Evolutionary conservation across 2,888 invertebrate species (phyloP).

Genomic region (Latheticus oryzae): DNA sequence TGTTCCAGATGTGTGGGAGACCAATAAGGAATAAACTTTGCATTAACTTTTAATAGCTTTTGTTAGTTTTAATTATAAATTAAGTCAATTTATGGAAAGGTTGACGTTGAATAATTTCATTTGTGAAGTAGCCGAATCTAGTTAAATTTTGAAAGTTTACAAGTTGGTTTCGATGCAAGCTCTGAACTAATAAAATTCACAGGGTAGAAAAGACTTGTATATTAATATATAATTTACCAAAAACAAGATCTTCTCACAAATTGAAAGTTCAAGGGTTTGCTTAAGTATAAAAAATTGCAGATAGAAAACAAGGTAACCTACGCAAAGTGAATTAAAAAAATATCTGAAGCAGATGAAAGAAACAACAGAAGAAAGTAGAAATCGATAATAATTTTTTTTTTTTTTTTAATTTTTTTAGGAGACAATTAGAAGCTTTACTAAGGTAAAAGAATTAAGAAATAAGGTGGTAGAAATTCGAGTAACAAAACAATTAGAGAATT

Average conservation of each 20-base stretch:
- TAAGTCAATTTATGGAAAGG: no score
- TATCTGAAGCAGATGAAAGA: no score
- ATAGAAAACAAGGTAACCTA: slow-evolving; percentile 3
- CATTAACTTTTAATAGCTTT: no score
- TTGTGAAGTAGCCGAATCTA: no score
- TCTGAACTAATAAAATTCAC: slow-evolving; percentile 23
- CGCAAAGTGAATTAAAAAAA: no score
- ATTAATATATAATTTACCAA: slow-evolving; percentile 34
- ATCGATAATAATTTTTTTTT: no score
- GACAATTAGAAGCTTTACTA: slow-evolving; percentile 17
- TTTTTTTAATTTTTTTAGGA: no score
- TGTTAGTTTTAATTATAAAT: no score
- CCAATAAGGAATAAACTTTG: no score
- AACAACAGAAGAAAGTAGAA: no score
- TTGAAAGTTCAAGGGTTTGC: slow-evolving; percentile 24
- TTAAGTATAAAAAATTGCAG: slow-evolving; percentile 29
- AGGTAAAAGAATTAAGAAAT: slow-evolving; percentile 15
- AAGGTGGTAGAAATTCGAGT: slow-evolving; percentile 18
- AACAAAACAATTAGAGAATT: slow-evolving; percentile 24
- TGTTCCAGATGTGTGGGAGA: no score
- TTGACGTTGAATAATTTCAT: no score
- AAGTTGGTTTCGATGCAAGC: slow-evolving; percentile 18
- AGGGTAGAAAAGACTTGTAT: slow-evolving; percentile 23
- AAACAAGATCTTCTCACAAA: slow-evolving; percentile 25
- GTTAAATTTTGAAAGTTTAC: slow-evolving; percentile 24